Evolutionary conservation across 1,140 invertebrate genomes (phyloP), one percentile per base, ranked within the genome.

Genomic region (Neodiprion virginianus): DNA sequence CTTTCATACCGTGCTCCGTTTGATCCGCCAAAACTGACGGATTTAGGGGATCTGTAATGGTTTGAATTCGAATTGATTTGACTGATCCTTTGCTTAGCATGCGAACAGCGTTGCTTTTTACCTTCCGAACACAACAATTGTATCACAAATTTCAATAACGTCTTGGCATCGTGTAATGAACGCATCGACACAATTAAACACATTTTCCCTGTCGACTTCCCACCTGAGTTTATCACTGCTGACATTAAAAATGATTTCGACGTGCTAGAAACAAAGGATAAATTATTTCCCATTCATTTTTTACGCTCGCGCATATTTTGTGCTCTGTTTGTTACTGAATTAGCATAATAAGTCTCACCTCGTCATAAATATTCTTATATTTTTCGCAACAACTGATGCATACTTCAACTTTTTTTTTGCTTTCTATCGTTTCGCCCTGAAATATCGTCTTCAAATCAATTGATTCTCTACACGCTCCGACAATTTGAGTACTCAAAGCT

Each of bases 121-220:
- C 92, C 92, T 92, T 61, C 92, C 93, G 84, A 95, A 95, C 72
- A 93, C 91, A 71, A 93, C 92, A 90, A 94, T 93, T 48, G 91
- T 89, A 73, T 94, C 90, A 80, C 94, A 96, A 66, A 98, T 93
- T 85, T 97, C 94, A 49, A 96, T 90, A 78, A 97, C 89, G 86
- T 98, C 96, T 74, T 93, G 91, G 79, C 96, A 95, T 76, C 96
- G 89, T 86, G 96, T 93, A 48, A 96, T 91, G 82, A 97, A 97
- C 0, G 95, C 94, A 81, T 96, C 93, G 7, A 97, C 90, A 80
- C 95, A 94, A 82, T 96, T 95, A 84, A 98, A 97, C 74, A 98
- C 93, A 0, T 91, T 91, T 12, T 91, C 91, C 77, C 92, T 90
- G 77, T 96, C 92, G 48, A 96, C 81, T 7, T 92, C 85, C 96